A percentile compares a stretch with the other conserved stretches of the same genome.
phyloP scores from a whole-genome alignment of 2,888 invertebrate genomes.

The Mystacides longicornis region DNA sequence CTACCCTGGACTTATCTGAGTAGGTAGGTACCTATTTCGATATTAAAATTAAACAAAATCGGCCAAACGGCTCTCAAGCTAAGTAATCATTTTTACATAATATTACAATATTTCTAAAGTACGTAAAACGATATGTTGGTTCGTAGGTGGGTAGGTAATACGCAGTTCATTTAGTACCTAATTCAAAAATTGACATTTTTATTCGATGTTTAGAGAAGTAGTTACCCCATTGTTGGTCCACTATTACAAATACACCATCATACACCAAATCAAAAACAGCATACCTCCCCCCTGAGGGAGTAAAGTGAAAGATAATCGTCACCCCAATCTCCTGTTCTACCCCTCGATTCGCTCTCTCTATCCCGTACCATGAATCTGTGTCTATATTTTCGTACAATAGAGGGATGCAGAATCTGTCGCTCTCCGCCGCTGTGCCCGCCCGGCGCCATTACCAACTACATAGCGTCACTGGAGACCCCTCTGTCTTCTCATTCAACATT shows the following conservation, averaged over 20 bases:
- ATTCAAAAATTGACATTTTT: too few relatives aligned
- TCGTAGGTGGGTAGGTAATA: too few relatives aligned
- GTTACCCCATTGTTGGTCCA: neutral
- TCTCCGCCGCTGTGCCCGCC: neutral
- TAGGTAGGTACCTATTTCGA: too few relatives aligned
- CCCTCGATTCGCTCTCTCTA: neutral
- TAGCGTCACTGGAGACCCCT: neutral
- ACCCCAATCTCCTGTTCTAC: slow-evolving; percentile 6
- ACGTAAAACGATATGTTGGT: too few relatives aligned
- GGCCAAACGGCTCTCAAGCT: too few relatives aligned
- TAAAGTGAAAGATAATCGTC: slow-evolving; percentile 25
- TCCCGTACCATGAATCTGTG: neutral
- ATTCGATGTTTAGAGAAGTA: too few relatives aligned
- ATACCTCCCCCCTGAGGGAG: neutral
- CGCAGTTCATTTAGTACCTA: too few relatives aligned
- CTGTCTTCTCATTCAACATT: too few relatives aligned
- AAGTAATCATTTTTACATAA: too few relatives aligned
- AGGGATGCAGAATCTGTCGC: neutral
- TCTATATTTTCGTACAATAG: neutral
- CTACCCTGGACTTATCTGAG: too few relatives aligned
- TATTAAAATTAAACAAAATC: too few relatives aligned
- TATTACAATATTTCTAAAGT: too few relatives aligned
- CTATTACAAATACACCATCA: neutral
- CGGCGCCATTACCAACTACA: neutral
- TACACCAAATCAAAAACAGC: neutral